These are phyloP conservation scores for Sweltsa coloradensis DNA, from an alignment of 1,140 invertebrate genomes.

Conservation along the genomic window DNA sequence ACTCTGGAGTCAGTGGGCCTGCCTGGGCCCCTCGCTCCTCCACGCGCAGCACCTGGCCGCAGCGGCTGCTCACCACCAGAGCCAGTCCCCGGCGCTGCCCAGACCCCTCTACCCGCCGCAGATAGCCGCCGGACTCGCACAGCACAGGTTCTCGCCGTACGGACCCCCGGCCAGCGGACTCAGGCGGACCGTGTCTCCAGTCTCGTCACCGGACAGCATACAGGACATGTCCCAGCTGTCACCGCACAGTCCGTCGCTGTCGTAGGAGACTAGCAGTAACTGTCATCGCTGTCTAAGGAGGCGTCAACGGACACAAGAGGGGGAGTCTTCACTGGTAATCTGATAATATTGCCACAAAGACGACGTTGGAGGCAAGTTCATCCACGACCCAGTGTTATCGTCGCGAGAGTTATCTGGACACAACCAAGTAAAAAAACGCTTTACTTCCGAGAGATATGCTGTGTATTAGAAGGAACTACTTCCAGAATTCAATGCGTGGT, in stretches of 20 bases:
- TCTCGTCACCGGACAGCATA: conserved; percentile 21
- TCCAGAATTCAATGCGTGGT: too few species aligned
- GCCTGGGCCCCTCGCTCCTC: conserved; percentile 45
- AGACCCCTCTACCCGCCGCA: conserved; percentile 34
- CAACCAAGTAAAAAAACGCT: too few species aligned
- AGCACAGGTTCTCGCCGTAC: conserved; percentile 36
- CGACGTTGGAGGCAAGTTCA: too few species aligned
- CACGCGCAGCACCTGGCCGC: too few species aligned
- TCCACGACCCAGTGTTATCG: too few species aligned
- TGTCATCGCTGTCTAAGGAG: too few species aligned
- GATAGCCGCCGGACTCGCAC: conserved; percentile 23
- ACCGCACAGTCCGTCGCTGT: conserved; percentile 9
- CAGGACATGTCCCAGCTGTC: conserved; percentile 18
- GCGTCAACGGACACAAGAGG: too few species aligned
- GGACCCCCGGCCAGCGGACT: background rate
- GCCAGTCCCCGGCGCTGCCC: conserved; percentile 32
- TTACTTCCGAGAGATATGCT: too few species aligned
- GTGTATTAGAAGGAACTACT: too few species aligned
- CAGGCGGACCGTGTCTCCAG: conserved; percentile 16
- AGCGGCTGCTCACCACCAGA: conserved; percentile 23
- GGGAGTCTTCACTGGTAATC: too few species aligned
- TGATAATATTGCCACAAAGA: too few species aligned
- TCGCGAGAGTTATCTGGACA: too few species aligned
- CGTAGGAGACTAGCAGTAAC: conserved; percentile 6
- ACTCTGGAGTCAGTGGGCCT: conserved; percentile 47